Base-by-base conservation (phyloP, 64 coral and sea anemone species). In the Acropora yongei region DNA sequence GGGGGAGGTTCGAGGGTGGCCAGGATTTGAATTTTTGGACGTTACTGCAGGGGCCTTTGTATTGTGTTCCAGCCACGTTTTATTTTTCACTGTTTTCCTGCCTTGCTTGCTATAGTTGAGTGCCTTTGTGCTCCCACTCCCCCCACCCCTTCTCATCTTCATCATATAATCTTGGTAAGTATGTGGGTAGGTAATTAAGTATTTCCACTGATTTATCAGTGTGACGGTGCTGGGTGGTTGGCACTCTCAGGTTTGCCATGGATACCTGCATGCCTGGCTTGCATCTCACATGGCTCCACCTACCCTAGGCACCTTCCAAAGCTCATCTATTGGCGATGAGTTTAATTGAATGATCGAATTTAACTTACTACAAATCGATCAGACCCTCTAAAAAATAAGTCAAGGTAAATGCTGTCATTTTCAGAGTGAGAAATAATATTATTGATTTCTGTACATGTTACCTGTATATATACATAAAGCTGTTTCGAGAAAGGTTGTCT, bases 291-390 rank as follows among this genome's bases (percentile, higher is more conserved):
- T 14, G 14, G 61, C 44, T 16, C 44, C 41, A 45, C 74, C 44
- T 45, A 77, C 74, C 44, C 1, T 77, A 45, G 74, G 44, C 74
- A 77, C 41, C 44, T 45, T 77, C 44, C 74, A 43, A 77, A 77
- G 74, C 74, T 77, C 74, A 77, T 77, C 44, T 77, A 75, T 77
- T 45, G 74, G 74, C 42, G 44, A 77, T 48, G 74, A 77, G 74
- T 77, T 77, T 30, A 30, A 30, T 30, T 77, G 47, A 77, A 30
- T 30, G 0, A 30, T 30, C 30, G 30, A 30, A 30, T 30, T 55
- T 55, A 0, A 8, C 10, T 5, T 8, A 8, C 51, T 55, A 10
- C 10, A 55, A 3, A 8, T 10, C 10, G 10, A 55, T 30, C 30
- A 30, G 51, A 55, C 10, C 51, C 51, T 55, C 51, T 55, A 55